These are phyloP conservation scores for Balaeniceps rex DNA, from an alignment of 2,113 vertebrate genomes.

Conservation along the genomic window DNA sequence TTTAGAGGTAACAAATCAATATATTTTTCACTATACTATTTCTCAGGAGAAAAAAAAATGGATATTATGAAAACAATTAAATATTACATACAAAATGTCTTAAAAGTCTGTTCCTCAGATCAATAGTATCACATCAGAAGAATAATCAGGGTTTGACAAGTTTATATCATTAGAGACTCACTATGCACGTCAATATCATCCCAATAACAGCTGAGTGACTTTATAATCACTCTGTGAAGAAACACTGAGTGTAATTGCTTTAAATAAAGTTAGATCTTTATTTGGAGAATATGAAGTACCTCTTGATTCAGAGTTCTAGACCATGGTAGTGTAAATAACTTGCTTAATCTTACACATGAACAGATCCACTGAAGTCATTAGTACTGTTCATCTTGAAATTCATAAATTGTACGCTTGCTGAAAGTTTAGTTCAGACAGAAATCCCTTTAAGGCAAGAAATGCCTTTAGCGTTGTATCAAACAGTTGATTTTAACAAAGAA, in stretches of 20 bases:
- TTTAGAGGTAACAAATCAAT: neutral
- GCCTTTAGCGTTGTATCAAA: neutral
- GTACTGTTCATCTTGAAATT: neutral
- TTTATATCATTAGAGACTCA: neutral
- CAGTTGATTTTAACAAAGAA: neutral
- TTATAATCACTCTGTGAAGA: neutral
- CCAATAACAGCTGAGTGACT: neutral
- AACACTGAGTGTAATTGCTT: neutral
- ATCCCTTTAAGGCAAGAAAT: neutral
- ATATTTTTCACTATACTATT: neutral
- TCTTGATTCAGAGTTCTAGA: neutral
- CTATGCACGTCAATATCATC: fast-evolving
- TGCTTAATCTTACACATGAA: neutral
- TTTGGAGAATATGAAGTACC: neutral
- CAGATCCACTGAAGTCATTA: neutral
- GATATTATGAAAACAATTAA: neutral
- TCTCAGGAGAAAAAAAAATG: neutral
- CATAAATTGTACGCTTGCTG: neutral
- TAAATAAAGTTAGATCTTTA: neutral
- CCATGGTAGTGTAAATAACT: neutral
- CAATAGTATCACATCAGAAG: neutral
- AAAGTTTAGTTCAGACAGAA: neutral
- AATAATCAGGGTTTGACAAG: neutral
- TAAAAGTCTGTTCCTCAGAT: neutral
- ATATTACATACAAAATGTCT: neutral